Conservation (phyloP, 2,888 invertebrate species). For the Schizaphis graminum region DNA sequence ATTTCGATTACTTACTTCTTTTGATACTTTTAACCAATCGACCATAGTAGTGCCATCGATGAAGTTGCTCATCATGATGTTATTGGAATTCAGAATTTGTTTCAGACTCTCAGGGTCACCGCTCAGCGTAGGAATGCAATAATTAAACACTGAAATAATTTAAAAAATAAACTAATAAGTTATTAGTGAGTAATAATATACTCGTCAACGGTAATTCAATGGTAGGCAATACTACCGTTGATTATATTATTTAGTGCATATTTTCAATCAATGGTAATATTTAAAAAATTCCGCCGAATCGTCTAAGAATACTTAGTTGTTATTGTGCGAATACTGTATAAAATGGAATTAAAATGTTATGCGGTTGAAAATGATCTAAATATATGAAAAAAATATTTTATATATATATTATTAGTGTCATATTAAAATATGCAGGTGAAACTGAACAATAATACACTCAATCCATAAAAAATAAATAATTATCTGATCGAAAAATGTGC, state of each 20-base stretch:
- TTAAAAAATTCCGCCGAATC: background rate
- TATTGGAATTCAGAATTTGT: slow-evolving; percentile 65
- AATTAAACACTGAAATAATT: slow-evolving; percentile 72
- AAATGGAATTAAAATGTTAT: background rate
- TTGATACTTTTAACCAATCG: slow-evolving; percentile 72
- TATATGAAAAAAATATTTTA: background rate
- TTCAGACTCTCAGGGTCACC: slow-evolving; percentile 68
- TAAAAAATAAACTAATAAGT: background rate
- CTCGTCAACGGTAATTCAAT: background rate
- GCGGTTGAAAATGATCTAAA: background rate
- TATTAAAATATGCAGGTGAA: background rate
- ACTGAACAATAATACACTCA: background rate
- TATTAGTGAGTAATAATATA: background rate
- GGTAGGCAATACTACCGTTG: background rate
- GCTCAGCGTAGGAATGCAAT: slow-evolving; percentile 74
- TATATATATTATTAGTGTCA: background rate
- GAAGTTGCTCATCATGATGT: slow-evolving; percentile 70
- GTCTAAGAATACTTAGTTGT: background rate
- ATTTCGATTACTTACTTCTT: slow-evolving; percentile 71
- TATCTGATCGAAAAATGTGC: background rate
- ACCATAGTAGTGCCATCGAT: slow-evolving; percentile 71
- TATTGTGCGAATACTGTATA: too few relatives aligned
- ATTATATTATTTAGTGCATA: background rate
- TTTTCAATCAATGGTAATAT: background rate
- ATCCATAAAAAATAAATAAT: background rate